Base-by-base conservation (phyloP, 92 coral and sea anemone genomes). In the Pocillopora meandrina region DNA sequence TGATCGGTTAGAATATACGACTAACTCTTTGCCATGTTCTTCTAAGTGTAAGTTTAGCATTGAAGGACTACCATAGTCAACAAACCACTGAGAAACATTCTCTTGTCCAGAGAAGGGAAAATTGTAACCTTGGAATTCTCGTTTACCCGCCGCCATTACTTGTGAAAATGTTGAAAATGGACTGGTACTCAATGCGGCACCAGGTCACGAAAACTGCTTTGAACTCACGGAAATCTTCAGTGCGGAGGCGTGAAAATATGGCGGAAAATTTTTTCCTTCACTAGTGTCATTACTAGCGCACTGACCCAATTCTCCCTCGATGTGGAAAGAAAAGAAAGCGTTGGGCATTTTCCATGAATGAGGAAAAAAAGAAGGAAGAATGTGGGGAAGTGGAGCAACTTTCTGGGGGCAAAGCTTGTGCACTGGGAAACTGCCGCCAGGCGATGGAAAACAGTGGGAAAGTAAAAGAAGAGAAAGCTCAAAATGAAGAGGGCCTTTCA, bases 11-110 rank as follows among this genome's bases (percentile, higher is more conserved):
- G 97, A 79, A 19, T 85, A 66, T 15, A 82, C 16, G 21, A 89
- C 65, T 19, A 90, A 71, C 71, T 69, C 47, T 20, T 75, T 36
- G n/a, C 57, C 82, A 15, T 77, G 69, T 55, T 84, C 90, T 59
- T 88, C 83, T 36, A 91, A 76, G 65, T 83, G 90, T 14, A 97
- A 49, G 66, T 91, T 90, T 36, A 85, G 75, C 23, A 83, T 62
- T n/a, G 97, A 90, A 11, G 92, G 65, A 56, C 92, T 91, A 15
- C 99, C 98, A 82, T 97, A 97, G 56, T 95, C 99, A 31, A 93
- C 73, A 52, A 91, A 91, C 11, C 89, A 87, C 81, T 94, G 95
- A 13, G 85, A 73, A 61, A 85, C 86, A 19, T 82, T 71, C 31
- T 87, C 90, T 61, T 93, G 90, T 23, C 86, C 73, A 26, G 91